Evolutionary conservation across 2,888 invertebrate genomes (phyloP).

Genomic region (Hemicrepidius hirtus): DNA sequence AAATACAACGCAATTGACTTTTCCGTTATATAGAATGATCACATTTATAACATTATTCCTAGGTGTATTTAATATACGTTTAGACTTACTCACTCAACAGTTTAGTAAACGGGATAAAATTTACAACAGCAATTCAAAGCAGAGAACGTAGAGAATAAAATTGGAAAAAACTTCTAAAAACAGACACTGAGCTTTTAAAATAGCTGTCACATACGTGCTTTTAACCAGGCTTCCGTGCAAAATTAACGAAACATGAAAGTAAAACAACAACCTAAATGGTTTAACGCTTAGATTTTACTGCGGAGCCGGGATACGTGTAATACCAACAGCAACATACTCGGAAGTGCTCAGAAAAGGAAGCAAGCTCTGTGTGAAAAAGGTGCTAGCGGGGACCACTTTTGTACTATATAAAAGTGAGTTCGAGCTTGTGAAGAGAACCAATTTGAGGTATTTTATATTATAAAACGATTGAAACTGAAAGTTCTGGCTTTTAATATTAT

Average conservation of each 20-base stretch:
- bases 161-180: neutral
- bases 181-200: constrained; percentile 8
- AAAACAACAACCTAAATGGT: constrained; percentile 33
- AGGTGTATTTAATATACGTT: no score
- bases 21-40: no score
- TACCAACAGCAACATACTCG: constrained; percentile 22
- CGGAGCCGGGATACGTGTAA: constrained; percentile 15
- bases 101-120: no score
- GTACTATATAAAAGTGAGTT: constrained; percentile 22
- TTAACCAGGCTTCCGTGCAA: constrained; percentile 5
- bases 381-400: constrained; percentile 9
- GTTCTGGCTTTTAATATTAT: no score
- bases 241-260: constrained; percentile 40
- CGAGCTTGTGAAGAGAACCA: constrained; percentile 1
- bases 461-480: neutral
- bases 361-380: constrained; percentile 16
- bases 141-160: neutral
- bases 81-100: no score
- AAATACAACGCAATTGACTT: no score
- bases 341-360: constrained; percentile 16
- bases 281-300: constrained; percentile 39
- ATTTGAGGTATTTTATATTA: constrained; percentile 12
- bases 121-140: no score
- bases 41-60: no score
- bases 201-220: constrained; percentile 25